Evolutionary conservation across 2,113 vertebrate genomes (phyloP).

Genomic region (Seriola dumerili): DNA sequence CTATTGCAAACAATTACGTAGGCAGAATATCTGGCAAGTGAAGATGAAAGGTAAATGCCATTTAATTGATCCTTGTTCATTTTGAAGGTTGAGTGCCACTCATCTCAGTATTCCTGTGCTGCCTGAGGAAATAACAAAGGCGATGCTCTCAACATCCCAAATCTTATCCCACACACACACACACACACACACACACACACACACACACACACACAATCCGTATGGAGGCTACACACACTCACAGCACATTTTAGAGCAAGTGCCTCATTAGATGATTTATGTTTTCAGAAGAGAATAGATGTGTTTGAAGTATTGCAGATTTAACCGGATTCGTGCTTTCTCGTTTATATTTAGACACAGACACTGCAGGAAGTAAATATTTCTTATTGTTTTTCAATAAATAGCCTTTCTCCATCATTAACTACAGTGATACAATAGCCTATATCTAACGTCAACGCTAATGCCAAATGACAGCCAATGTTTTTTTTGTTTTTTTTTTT

Average conservation of each 20-base stretch:
- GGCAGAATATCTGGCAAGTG: neutral
- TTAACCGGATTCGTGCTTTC: too few relatives aligned
- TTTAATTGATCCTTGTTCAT: neutral
- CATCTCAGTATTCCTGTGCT: neutral
- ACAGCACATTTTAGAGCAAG: neutral
- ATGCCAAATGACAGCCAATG: neutral
- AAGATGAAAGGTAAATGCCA: slow-evolving; percentile 7
- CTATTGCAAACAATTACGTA: neutral
- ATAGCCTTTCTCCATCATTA: neutral
- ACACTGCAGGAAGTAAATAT: neutral
- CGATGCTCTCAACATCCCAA: neutral
- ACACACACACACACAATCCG: neutral
- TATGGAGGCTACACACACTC: too few relatives aligned
- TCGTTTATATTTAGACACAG: too few relatives aligned
- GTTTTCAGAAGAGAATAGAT: neutral
- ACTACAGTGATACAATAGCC: neutral
- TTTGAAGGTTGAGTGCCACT: slow-evolving; percentile 7
- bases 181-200: neutral
- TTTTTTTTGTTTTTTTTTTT: neutral
- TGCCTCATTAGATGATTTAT: neutral
- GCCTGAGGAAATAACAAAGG: neutral
- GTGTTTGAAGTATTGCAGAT: neutral
- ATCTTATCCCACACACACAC: too few relatives aligned
- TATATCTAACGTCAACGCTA: neutral
- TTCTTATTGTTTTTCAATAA: neutral